These are phyloP conservation scores for Telmatochromis sp. DNA, from an alignment of 2,113 vertebrate species.

Conservation along the genomic window DNA sequence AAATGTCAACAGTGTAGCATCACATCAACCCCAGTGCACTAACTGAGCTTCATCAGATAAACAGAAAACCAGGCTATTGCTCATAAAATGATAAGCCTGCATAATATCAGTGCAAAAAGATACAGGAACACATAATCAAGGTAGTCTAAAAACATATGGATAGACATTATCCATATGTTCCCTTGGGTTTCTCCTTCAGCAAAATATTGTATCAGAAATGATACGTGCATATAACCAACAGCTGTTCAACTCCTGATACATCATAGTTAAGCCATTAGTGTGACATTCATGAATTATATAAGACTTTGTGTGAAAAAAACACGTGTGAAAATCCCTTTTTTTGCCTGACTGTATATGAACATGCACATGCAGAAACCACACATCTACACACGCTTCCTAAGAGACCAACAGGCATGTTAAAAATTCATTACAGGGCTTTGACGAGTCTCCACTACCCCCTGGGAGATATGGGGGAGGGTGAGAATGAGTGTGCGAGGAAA, in stretches of 20 bases:
- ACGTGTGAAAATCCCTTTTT: neutral
- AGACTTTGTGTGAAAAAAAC: neutral
- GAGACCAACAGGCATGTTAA: slow-evolving; percentile 55
- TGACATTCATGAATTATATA: neutral
- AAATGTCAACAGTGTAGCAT: neutral
- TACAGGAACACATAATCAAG: neutral
- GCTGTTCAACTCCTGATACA: neutral
- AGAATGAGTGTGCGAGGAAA: neutral
- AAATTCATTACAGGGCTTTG: slow-evolving; percentile 64
- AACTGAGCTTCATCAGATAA: neutral
- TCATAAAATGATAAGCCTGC: neutral
- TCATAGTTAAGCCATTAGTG: neutral
- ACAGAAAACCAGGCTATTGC: neutral
- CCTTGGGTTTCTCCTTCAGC: neutral
- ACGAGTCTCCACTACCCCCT: slow-evolving; percentile 44
- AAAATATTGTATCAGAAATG: neutral
- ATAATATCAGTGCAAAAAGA: neutral
- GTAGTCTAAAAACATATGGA: neutral
- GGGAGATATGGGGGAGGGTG: slow-evolving; percentile 28
- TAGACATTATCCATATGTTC: neutral
- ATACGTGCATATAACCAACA: neutral
- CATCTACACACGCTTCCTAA: neutral
- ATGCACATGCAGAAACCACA: neutral
- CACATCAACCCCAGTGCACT: neutral
- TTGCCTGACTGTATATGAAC: neutral